These are phyloP conservation scores for Notolepis coatsorum DNA, from an alignment of 2,797 vertebrate species.

Conservation along the genomic window DNA sequence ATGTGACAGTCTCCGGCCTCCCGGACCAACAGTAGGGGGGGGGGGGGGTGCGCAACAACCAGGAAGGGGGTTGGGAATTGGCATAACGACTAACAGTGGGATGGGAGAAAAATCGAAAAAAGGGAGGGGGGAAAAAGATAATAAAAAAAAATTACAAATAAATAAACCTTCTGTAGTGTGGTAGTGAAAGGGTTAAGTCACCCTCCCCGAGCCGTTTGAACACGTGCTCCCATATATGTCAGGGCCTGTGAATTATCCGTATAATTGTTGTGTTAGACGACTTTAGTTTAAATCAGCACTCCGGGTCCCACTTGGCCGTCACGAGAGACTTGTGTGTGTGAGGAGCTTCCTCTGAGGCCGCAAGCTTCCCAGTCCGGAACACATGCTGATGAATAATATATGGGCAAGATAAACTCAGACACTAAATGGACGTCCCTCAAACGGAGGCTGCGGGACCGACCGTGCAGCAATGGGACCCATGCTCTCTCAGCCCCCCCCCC, in stretches of 20 bases:
- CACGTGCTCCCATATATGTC: neutral
- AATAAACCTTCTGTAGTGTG: no score
- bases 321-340: conserved; percentile 34
- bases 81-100: no score
- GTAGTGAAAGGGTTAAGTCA: no score
- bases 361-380: conserved; percentile 51
- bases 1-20: no score
- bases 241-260: conserved; percentile 14
- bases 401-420: conserved; percentile 65
- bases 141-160: no score
- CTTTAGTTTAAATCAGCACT: conserved; percentile 28
- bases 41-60: no score
- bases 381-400: conserved; percentile 75
- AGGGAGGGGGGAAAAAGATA: no score
- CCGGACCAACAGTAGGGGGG: no score
- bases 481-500: conserved; percentile 25
- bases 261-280: conserved; percentile 28
- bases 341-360: conserved; percentile 54
- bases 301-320: conserved; percentile 32
- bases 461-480: conserved; percentile 3
- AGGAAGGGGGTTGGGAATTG: no score
- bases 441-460: conserved; percentile 35
- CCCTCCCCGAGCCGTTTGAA: no score
- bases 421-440: conserved; percentile 70
- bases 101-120: no score